These are phyloP conservation scores for Apostichopus californicus DNA, from an alignment of 35 echinoderm and acorn worm species.

Conservation along the genomic window DNA sequence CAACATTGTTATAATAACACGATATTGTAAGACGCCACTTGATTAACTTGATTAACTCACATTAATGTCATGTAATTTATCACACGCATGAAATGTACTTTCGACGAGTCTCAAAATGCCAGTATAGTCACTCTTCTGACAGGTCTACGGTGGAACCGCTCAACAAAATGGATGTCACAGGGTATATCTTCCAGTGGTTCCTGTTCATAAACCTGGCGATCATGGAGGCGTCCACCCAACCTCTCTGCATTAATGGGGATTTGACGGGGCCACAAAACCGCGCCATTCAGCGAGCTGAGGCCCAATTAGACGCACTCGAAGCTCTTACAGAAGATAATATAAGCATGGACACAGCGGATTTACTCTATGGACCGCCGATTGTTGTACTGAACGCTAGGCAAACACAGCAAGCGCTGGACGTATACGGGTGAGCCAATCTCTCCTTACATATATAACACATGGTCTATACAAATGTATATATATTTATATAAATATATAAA, in stretches of 20 bases:
- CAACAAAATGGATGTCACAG: neutral
- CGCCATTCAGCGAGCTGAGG: neutral
- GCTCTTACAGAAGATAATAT: constrained; percentile 9
- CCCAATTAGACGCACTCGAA: neutral
- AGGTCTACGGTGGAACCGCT: neutral
- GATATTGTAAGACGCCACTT: no score
- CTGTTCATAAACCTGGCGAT: neutral
- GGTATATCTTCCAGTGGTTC: neutral
- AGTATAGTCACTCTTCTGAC: neutral
- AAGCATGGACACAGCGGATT: neutral
- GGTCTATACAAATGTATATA: neutral
- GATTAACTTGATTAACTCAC: no score
- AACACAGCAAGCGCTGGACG: neutral
- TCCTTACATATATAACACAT: neutral
- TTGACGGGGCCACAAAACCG: constrained; percentile 19
- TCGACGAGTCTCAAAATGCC: no score
- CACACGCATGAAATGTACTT: no score
- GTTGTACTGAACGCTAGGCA: constrained; percentile 9
- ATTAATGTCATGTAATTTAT: no score
- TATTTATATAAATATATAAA: no score
- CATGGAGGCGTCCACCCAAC: neutral
- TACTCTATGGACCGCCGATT: constrained; percentile 37
- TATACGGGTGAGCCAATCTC: constrained; percentile 19
- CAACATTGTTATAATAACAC: no score
- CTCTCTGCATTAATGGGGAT: neutral